Evolutionary conservation across 1,140 invertebrate genomes (phyloP).

Genomic region (Rhopalosiphum maidis): DNA sequence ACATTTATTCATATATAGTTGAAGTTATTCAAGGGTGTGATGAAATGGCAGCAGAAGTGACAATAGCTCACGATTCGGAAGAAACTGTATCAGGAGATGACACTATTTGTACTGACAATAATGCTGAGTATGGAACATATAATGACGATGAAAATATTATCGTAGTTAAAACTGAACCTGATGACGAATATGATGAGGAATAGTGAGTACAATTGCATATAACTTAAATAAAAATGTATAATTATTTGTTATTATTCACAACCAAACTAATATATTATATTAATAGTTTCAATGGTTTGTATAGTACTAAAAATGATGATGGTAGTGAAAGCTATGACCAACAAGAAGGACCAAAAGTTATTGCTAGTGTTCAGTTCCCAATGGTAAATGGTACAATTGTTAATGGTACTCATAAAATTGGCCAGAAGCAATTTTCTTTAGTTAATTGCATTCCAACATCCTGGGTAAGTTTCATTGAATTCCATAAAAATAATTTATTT

Average conservation of each 20-base stretch:
- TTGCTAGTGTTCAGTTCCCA: conserved; percentile 46
- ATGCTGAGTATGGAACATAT: conserved; percentile 52
- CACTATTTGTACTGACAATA: conserved; percentile 50
- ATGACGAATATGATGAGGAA: conserved; percentile 44
- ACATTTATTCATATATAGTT: conserved; percentile 37
- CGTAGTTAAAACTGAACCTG: conserved; percentile 49
- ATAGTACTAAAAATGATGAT: conserved; percentile 43
- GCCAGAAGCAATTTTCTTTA: conserved; percentile 42
- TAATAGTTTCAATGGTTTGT: conserved; percentile 40
- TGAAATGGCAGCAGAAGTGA: conserved; percentile 55
- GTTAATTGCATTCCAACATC: conserved; percentile 49
- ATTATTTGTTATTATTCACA: conserved; percentile 14
- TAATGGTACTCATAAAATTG: conserved; percentile 51
- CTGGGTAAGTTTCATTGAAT: conserved; percentile 30
- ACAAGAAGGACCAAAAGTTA: conserved; percentile 35
- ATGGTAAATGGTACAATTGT: conserved; percentile 52
- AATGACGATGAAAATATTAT: conserved; percentile 55
- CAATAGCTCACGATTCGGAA: conserved; percentile 49
- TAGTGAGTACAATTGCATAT: conserved; percentile 14
- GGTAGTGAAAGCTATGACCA: conserved; percentile 42
- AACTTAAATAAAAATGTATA: neutral
- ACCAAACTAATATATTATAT: conserved; percentile 28
- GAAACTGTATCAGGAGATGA: conserved; percentile 51
- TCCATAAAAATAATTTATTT: neutral
- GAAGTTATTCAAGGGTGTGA: conserved; percentile 56